Evolutionary conservation across 2,113 vertebrate species (phyloP).

Genomic region (Talpa occidentalis): DNA sequence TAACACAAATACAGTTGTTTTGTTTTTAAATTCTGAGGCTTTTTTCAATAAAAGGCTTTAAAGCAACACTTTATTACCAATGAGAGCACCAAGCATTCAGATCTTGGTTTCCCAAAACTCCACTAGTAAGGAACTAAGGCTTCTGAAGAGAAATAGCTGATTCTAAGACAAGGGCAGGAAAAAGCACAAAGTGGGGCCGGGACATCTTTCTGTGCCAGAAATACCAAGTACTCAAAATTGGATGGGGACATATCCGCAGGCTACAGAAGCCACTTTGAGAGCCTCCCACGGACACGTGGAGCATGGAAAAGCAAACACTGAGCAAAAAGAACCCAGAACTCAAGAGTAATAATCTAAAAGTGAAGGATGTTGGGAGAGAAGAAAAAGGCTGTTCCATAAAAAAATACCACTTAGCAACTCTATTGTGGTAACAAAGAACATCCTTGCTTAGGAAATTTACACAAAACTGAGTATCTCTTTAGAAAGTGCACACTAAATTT

Average conservation of each 20-base stretch:
- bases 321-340: not conserved
- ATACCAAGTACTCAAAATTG: not conserved
- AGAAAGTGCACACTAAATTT: not conserved
- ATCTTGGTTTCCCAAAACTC: not conserved
- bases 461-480: not conserved
- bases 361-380: not conserved
- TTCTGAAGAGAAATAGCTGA: not conserved
- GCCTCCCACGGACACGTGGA: not conserved
- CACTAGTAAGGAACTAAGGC: not conserved
- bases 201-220: not conserved
- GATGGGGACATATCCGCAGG: not conserved
- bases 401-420: not conserved
- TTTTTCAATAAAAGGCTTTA: not conserved
- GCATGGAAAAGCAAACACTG: not conserved
- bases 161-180: not conserved
- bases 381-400: not conserved
- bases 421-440: not conserved
- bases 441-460: not conserved
- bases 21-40: not conserved
- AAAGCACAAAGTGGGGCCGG: not conserved
- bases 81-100: not conserved
- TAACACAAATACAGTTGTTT: not conserved
- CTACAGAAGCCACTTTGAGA: not conserved
- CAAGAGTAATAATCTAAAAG: not conserved
- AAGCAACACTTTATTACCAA: not conserved